Conservation (phyloP, 1,140 invertebrate species). For the Apis laboriosa region DNA sequence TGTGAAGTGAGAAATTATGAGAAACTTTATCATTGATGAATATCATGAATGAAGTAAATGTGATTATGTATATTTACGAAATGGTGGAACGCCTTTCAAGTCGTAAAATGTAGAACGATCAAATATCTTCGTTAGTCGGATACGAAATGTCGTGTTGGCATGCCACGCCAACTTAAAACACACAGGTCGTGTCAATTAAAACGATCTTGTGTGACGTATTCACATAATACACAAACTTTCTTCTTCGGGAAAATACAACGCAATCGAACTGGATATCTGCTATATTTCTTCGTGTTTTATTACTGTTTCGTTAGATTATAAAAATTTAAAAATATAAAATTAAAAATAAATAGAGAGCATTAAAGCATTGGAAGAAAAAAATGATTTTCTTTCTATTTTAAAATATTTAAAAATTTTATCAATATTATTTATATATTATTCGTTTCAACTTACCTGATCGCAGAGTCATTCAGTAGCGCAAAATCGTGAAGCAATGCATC, state of each 20-base stretch:
- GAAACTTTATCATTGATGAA: too few species aligned
- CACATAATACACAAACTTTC: background rate
- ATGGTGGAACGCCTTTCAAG: conserved; percentile 24
- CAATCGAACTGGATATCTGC: background rate
- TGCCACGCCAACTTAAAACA: conserved; percentile 23
- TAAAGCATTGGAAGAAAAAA: too few species aligned
- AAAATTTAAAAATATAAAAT: too few species aligned
- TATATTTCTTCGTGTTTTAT: too few species aligned
- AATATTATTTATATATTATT: background rate
- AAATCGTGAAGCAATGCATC: conserved; percentile 46
- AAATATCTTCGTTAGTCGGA: conserved; percentile 63
- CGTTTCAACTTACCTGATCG: conserved; percentile 52
- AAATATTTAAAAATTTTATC: too few species aligned
- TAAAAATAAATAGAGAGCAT: too few species aligned
- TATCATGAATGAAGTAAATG: too few species aligned
- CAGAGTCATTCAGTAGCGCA: conserved; percentile 53
- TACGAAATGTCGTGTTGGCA: conserved; percentile 50
- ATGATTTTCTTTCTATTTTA: too few species aligned
- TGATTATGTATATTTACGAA: conserved; percentile 14
- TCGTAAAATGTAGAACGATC: conserved; percentile 66
- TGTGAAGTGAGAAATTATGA: background rate
- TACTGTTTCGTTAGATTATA: too few species aligned
- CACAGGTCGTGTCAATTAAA: conserved; percentile 32
- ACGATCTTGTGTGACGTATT: conserved; percentile 1
- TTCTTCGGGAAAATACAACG: background rate